Base-by-base conservation (phyloP, 2,113 vertebrate genomes). In the Neomonachus schauinslandi region DNA sequence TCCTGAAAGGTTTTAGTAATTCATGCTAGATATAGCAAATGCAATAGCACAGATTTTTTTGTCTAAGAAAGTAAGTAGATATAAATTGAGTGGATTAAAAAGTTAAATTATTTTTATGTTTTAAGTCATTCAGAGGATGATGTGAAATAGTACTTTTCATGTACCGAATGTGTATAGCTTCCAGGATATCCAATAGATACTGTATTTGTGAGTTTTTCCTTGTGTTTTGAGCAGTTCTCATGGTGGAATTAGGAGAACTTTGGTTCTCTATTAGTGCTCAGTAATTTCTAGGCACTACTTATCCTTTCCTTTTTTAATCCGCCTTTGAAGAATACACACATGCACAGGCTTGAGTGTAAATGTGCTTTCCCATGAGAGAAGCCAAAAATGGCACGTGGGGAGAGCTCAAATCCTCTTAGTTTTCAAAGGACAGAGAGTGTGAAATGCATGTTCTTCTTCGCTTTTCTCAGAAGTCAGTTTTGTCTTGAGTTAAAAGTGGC, bases 1-100 rank as follows among this genome's bases (percentile, higher is more conserved):
- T 93, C 9, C 81, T 93, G 31, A 90, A 83, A 95, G 51, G 31
- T 83, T 95, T 95, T 96, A 22, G 31, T 95, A 67, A 13, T 94
- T 69, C 28, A 19, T 92, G 11, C 55, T 95, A 83, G 86, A 24
- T 67, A 46, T 10, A 84, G 26, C 72, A 92, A 93, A 77, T 82
- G 6, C 11, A 85, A 4, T n/a, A 63, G 67, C 55, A 51, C 18
- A 74, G 42, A 55, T 80, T 80, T 92, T 94, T 42, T 94, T 82
- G 26, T 83, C 39, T 67, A 61, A 92, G 61, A 80, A 97, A 89
- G 59, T 46, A 57, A 72, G 49, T 76, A n/a, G 33, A 22, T 76
- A 59, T 91, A 61, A 95, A 49, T 82, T 14, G 46, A 82, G 5
- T 90, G 36, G 42, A 83, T 95, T 93, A 93, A 93, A 94, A 91